These are phyloP conservation scores for Theristicus caerulescens DNA, from an alignment of 2,113 vertebrate species.

Conservation along the genomic window DNA sequence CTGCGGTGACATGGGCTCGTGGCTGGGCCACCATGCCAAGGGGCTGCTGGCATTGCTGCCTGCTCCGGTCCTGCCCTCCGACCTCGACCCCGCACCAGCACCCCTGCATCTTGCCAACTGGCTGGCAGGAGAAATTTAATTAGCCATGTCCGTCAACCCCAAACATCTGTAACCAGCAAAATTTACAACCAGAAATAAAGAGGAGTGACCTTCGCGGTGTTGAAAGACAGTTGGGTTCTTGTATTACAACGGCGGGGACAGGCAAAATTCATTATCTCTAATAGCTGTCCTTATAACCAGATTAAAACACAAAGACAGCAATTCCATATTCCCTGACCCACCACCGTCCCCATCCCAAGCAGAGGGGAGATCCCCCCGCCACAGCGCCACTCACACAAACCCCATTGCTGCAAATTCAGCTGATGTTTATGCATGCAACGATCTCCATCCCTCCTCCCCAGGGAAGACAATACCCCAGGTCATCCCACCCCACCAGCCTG, in stretches of 20 bases:
- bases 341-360: background rate
- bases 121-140: conserved; percentile 44
- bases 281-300: conserved; percentile 56
- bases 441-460: background rate
- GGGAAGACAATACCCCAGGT: background rate
- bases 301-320: conserved; percentile 62
- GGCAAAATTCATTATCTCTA: conserved; percentile 72
- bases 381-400: background rate
- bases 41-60: background rate
- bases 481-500: background rate
- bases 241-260: conserved; percentile 63
- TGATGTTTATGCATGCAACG: background rate
- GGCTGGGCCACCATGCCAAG: fast-evolving
- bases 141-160: conserved; percentile 37
- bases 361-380: background rate
- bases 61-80: background rate
- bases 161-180: conserved; percentile 66
- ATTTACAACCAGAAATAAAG: conserved; percentile 72
- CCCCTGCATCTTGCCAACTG: conserved; percentile 24
- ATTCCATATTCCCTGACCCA: conserved; percentile 22
- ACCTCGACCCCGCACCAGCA: background rate
- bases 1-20: fast-evolving
- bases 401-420: background rate
- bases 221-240: conserved; percentile 72
- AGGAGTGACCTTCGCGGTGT: conserved; percentile 64